A percentile compares a stretch with the other conserved stretches of the same genome.
Conservation (phyloP, 2,797 vertebrate genomes). For the Anomalospiza imberbis region DNA sequence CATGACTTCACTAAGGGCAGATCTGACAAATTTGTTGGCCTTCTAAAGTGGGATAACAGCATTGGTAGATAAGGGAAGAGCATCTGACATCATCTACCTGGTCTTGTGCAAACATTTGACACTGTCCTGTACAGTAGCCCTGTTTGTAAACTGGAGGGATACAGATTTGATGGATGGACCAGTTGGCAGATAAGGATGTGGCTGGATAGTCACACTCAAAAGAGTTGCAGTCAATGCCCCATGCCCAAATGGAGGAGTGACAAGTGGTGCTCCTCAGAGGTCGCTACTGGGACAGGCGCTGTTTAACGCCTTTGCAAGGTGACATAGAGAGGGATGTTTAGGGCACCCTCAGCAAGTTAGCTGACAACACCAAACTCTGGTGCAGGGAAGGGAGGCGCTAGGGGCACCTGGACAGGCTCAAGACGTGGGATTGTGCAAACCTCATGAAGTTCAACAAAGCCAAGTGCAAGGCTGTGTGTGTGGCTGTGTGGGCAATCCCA, state of each 20-base stretch:
- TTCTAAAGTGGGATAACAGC: neutral
- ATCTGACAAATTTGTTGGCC: neutral
- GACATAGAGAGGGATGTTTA: neutral
- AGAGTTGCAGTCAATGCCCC: neutral
- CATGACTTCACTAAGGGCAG: neutral
- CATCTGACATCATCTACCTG: neutral
- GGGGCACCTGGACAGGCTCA: neutral
- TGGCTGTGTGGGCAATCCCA: neutral
- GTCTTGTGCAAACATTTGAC: neutral
- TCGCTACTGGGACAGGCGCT: rapidly evolving
- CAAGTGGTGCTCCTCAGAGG: neutral
- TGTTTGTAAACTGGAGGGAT: neutral
- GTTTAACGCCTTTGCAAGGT: neutral
- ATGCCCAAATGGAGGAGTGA: neutral
- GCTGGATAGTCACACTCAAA: neutral
- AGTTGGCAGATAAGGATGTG: neutral
- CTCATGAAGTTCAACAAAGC: neutral
- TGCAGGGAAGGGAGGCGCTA: neutral
- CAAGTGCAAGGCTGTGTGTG: too few species aligned
- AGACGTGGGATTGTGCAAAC: neutral
- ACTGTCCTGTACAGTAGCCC: neutral
- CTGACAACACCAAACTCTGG: neutral
- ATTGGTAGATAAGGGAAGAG: neutral
- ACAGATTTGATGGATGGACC: neutral
- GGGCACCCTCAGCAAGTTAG: neutral